Conservation (phyloP, 2,113 vertebrate species). For the Leptodactylus fuscus region DNA sequence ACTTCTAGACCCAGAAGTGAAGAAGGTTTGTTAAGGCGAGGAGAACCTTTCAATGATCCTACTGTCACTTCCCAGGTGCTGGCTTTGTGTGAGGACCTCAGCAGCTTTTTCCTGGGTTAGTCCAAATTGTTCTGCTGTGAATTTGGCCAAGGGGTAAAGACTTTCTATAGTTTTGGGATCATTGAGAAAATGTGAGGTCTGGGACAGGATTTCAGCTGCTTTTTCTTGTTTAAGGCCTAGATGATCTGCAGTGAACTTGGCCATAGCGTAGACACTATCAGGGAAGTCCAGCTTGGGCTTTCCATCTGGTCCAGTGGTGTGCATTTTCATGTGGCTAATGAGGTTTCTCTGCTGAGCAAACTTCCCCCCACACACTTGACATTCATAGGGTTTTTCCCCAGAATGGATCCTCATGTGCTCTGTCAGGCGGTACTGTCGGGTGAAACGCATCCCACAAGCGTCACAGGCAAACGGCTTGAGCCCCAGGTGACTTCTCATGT, state of each 20-base stretch:
- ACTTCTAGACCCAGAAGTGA: conserved; percentile 43
- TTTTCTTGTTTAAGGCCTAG: conserved; percentile 94
- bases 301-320: conserved; percentile 78
- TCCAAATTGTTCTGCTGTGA: conserved; percentile 90
- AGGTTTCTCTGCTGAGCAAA: conserved; percentile 99
- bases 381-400: conserved; percentile 97
- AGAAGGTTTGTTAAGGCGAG: conserved; percentile 83
- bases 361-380: conserved; percentile 98
- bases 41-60: conserved; percentile 93
- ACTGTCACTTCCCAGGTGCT: conserved; percentile 77
- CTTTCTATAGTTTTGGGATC: conserved; percentile 93
- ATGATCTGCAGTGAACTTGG: conserved; percentile 91
- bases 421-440: conserved; percentile 96
- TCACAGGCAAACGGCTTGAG: conserved; percentile 98
- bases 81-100: conserved; percentile 84
- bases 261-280: conserved; percentile 92
- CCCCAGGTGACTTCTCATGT: conserved; percentile 98
- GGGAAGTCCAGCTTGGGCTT: conserved; percentile 93
- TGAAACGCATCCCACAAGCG: conserved; percentile 98
- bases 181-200: conserved; percentile 90
- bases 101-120: conserved; percentile 90
- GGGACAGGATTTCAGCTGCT: conserved; percentile 87
- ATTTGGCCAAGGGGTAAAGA: conserved; percentile 92
- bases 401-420: conserved; percentile 99
- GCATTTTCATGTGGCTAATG: conserved; percentile 99